Percentiles rank a stretch among this genome's conserved stretches.
These are phyloP conservation scores for Heliconius himera DNA, from an alignment of 1,140 invertebrate species.

Conservation along the genomic window DNA sequence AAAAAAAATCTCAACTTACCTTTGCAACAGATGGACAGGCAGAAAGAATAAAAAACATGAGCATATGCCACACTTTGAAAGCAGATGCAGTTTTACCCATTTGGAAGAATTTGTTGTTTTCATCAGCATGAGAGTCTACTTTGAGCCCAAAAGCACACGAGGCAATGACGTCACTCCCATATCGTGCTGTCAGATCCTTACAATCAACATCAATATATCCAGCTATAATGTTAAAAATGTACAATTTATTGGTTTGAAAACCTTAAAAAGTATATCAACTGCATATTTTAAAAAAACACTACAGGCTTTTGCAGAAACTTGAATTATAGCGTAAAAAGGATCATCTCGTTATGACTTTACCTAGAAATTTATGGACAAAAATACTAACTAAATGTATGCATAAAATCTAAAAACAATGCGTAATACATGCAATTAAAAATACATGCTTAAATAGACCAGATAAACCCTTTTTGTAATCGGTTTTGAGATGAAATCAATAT, in stretches of 20 bases:
- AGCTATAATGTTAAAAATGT: constrained; percentile 29
- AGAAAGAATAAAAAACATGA: constrained; percentile 31
- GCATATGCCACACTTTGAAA: constrained; percentile 43
- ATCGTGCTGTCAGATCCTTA: constrained; percentile 66
- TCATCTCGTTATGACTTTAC: too few relatives aligned
- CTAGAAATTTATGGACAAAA: too few relatives aligned
- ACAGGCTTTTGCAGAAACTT: too few relatives aligned
- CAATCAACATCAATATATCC: constrained; percentile 70
- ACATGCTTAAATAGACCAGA: neutral
- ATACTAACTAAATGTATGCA: too few relatives aligned
- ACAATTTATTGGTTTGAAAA: too few relatives aligned
- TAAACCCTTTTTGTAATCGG: too few relatives aligned
- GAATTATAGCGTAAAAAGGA: too few relatives aligned
- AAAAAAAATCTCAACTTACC: constrained; percentile 9
- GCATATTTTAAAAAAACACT: too few relatives aligned
- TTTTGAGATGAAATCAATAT: too few relatives aligned
- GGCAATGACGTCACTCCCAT: constrained; percentile 10
- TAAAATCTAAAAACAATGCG: too few relatives aligned
- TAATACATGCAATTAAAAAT: too few relatives aligned
- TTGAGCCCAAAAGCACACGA: constrained; percentile 38
- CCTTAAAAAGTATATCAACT: too few relatives aligned
- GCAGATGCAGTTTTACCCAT: constrained; percentile 69
- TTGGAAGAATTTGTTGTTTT: constrained; percentile 77
- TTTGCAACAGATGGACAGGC: constrained; percentile 24
- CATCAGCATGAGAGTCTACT: constrained; percentile 30